Percentiles rank a stretch among this genome's conserved stretches.
These are phyloP conservation scores for Dicyrtoma fusca DNA, from an alignment of 2,888 invertebrate species.

Conservation along the genomic window DNA sequence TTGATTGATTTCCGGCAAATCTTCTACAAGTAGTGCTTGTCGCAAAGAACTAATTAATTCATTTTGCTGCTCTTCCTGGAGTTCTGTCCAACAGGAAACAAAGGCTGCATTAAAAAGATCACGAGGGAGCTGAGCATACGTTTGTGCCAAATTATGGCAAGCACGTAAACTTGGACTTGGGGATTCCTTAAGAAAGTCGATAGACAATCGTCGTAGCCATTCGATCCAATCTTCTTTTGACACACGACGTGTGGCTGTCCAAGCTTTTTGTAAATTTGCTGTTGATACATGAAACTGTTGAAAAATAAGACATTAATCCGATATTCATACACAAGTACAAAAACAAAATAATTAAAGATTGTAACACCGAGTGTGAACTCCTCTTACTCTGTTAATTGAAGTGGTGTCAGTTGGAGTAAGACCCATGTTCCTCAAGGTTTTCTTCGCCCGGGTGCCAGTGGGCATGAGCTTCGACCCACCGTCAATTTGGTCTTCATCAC, in stretches of 20 bases:
- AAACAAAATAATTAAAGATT: conserved; percentile 3
- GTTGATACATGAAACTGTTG: conserved; percentile 77
- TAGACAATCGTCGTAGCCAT: conserved; percentile 89
- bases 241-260: conserved; percentile 89
- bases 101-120: conserved; percentile 99
- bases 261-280: conserved; percentile 81
- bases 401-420: conserved; percentile 70
- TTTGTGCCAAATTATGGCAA: conserved; percentile 88
- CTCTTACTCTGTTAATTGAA: conserved; percentile 71
- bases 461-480: conserved; percentile 43
- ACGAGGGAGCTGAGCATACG: conserved; percentile 90
- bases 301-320: conserved; percentile 44
- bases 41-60: conserved; percentile 85
- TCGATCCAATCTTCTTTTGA: conserved; percentile 99
- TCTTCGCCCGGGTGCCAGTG: conserved; percentile 39
- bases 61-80: conserved; percentile 76
- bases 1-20: conserved; percentile 93
- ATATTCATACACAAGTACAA: not conserved
- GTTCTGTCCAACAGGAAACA: conserved; percentile 98
- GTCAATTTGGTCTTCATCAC: conserved; percentile 58
- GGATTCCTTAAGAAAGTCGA: conserved; percentile 91
- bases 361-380: conserved; percentile 55
- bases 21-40: conserved; percentile 87
- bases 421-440: conserved; percentile 60
- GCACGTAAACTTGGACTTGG: conserved; percentile 93